Conservation (phyloP, 2,113 vertebrate genomes). For the Marcusenius ussheri region DNA sequence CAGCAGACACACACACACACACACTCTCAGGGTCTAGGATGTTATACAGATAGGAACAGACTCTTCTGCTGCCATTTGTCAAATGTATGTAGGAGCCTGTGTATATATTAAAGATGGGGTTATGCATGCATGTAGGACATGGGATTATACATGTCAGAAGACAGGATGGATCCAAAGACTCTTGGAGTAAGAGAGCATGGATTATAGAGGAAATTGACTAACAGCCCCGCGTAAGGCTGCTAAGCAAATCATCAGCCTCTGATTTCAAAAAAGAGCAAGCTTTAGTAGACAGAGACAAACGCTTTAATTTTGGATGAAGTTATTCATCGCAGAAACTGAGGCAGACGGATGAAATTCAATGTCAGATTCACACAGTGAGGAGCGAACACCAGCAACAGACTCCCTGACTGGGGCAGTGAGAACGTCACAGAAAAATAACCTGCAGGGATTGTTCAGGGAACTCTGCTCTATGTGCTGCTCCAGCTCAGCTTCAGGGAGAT, state of each 20-base stretch:
- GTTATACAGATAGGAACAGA: background rate
- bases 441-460: background rate
- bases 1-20: background rate
- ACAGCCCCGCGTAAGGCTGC: background rate
- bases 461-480: background rate
- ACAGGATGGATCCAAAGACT: background rate
- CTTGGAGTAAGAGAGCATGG: background rate
- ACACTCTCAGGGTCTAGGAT: background rate
- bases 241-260: background rate
- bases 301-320: slow-evolving; percentile 29
- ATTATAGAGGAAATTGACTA: background rate
- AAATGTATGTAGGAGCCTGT: background rate
- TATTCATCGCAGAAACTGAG: slow-evolving; percentile 45
- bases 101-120: background rate
- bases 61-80: background rate
- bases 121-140: background rate
- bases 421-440: background rate
- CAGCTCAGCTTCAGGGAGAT: background rate
- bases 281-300: background rate
- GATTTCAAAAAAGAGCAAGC: background rate
- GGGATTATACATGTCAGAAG: background rate
- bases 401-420: slow-evolving; percentile 24
- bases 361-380: slow-evolving; percentile 38
- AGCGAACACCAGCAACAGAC: slow-evolving; percentile 19
- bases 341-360: slow-evolving; percentile 28